Percentiles rank a stretch among this genome's conserved stretches.
These are phyloP conservation scores for Calliopum simillimum DNA, from an alignment of 2,888 invertebrate species.

Conservation along the genomic window DNA sequence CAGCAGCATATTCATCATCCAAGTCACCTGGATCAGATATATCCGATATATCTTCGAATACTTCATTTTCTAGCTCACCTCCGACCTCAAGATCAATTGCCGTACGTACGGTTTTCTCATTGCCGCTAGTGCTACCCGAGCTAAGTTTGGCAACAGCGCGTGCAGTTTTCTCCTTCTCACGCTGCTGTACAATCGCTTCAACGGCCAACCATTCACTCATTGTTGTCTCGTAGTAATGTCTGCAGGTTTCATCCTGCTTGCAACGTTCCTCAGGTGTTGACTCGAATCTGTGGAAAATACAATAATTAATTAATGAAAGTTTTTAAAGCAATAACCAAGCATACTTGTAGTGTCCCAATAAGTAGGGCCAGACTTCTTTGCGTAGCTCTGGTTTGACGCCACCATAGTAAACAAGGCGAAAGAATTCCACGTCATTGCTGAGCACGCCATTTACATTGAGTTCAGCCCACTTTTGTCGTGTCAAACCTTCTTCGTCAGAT, in stretches of 20 bases:
- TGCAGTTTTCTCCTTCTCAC: conserved; percentile 85
- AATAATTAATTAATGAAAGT: neutral
- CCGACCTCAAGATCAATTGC: conserved; percentile 68
- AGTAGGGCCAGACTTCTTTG: conserved; percentile 88
- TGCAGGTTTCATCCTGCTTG: conserved; percentile 76
- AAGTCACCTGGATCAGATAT: conserved; percentile 69
- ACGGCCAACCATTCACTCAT: conserved; percentile 97
- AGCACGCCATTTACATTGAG: conserved; percentile 75
- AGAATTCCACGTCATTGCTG: conserved; percentile 78
- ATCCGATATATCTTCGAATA: conserved; percentile 71
- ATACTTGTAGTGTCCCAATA: conserved; percentile 83
- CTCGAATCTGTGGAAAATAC: conserved; percentile 70
- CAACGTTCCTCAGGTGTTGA: conserved; percentile 75
- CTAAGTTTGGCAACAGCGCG: conserved; percentile 88
- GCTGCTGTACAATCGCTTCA: conserved; percentile 88
- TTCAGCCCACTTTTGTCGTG: conserved; percentile 79
- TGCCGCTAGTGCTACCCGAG: conserved; percentile 75
- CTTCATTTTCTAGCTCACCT: conserved; percentile 71
- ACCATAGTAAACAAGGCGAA: conserved; percentile 86
- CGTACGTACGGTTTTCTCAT: conserved; percentile 68
- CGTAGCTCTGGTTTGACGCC: conserved; percentile 85
- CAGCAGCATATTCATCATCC: conserved; percentile 9
- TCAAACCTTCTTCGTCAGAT: conserved; percentile 78
- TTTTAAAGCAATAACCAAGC: neutral
- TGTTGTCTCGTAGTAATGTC: conserved; percentile 85